Percentiles rank a stretch among this genome's conserved stretches.
phyloP scores from a whole-genome alignment of 2,888 invertebrate genomes.

The Phlogophora meticulosa region DNA sequence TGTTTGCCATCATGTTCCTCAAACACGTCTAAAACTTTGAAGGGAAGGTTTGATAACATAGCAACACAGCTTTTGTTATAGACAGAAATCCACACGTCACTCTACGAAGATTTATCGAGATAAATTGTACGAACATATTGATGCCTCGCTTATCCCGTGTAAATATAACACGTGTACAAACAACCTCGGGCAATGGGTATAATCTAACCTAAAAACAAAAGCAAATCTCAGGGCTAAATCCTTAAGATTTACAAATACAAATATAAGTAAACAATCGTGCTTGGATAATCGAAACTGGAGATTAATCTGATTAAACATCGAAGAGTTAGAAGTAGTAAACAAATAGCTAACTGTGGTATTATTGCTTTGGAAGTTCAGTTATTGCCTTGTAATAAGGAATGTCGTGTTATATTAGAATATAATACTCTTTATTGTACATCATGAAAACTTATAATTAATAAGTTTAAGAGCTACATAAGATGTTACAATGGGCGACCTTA shows the following conservation, averaged over 20 bases:
- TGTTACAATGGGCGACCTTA: no score
- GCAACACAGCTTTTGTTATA: slow-evolving; percentile 7
- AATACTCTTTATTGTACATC: no score
- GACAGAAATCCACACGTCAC: slow-evolving; percentile 17
- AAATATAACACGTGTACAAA: slow-evolving; percentile 31
- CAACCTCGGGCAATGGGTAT: slow-evolving; percentile 23
- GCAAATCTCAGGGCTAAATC: slow-evolving; percentile 19
- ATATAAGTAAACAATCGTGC: slow-evolving; percentile 40
- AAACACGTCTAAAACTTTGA: not conserved
- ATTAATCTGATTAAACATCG: slow-evolving; percentile 46
- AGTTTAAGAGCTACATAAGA: no score
- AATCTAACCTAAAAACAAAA: slow-evolving; percentile 46
- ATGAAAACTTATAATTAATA: no score
- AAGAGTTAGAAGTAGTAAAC: slow-evolving; percentile 3
- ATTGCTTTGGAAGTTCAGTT: not conserved
- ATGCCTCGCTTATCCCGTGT: slow-evolving; percentile 23
- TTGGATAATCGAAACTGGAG: slow-evolving; percentile 43
- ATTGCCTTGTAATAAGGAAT: not conserved
- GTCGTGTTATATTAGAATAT: no score
- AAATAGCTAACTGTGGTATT: slow-evolving; percentile 4
- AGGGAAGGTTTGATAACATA: not conserved
- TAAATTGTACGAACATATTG: slow-evolving; percentile 6
- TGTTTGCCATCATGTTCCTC: not conserved
- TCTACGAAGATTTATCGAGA: slow-evolving; percentile 11
- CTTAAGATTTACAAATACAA: slow-evolving; percentile 43